Evolutionary conservation across 23 tunicate species (phyloP).

Genomic region (Halocynthia roretzi): DNA sequence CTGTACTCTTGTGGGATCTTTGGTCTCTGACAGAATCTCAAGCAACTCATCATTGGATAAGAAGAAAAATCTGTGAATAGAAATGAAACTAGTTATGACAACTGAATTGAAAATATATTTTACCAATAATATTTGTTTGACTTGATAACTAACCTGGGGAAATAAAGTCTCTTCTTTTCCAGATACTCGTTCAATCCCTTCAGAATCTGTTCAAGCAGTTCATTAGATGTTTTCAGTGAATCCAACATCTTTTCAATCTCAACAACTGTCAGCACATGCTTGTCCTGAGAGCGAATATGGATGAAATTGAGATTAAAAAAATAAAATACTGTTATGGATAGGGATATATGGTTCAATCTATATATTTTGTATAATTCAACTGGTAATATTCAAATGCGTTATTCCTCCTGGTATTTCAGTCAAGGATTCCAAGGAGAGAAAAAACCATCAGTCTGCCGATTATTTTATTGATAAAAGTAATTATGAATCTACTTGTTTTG

Average conservation of each 20-base stretch:
- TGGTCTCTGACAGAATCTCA: constrained; percentile 96
- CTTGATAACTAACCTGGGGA: constrained; percentile 61
- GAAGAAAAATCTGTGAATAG: constrained; percentile 69
- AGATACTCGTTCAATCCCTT: constrained; percentile 96
- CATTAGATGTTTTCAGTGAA: constrained; percentile 72
- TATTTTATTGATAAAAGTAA: no score
- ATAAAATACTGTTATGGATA: no score
- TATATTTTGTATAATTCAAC: neutral
- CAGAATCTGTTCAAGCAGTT: constrained; percentile 88
- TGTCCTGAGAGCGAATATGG: constrained; percentile 51
- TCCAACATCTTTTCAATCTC: constrained; percentile 97
- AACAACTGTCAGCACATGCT: constrained; percentile 82
- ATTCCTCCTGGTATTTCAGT: no score
- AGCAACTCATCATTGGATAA: constrained; percentile 97
- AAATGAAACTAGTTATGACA: no score
- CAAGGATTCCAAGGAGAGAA: no score
- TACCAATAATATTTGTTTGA: neutral
- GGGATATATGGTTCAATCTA: neutral
- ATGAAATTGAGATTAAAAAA: neutral
- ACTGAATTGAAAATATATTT: neutral
- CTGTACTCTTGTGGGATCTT: constrained; percentile 99
- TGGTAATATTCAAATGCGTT: no score
- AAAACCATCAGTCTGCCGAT: no score
- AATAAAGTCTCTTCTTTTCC: constrained; percentile 94
- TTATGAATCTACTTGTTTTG: no score